These are phyloP conservation scores for Morphnarchus princeps DNA, from an alignment of 2,113 vertebrate species.

Conservation along the genomic window DNA sequence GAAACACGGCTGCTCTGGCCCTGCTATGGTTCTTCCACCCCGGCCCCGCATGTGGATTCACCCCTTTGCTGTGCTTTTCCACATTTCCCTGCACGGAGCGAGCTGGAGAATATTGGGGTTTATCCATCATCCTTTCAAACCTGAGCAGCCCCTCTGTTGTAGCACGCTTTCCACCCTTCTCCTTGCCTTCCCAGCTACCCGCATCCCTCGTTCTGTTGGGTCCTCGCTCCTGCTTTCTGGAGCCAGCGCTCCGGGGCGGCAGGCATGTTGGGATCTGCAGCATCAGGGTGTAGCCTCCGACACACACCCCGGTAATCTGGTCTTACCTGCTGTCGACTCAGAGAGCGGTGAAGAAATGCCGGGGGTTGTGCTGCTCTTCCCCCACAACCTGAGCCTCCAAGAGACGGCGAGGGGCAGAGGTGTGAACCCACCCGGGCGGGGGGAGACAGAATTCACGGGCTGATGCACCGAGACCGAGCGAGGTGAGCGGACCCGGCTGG, in stretches of 20 bases:
- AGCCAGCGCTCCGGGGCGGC: not conserved
- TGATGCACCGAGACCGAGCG: accelerated
- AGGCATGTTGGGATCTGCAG: slow-evolving; percentile 63
- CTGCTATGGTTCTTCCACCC: not conserved
- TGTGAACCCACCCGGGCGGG: not conserved
- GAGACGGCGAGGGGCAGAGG: not conserved
- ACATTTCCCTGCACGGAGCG: not conserved
- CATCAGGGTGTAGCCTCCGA: slow-evolving; percentile 39
- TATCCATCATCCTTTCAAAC: not conserved
- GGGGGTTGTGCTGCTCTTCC: not conserved
- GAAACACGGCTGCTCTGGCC: not conserved
- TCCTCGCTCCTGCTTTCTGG: not conserved
- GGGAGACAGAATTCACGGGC: accelerated
- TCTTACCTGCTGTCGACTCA: slow-evolving; percentile 60
- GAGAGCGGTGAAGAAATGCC: not conserved
- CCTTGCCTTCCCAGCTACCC: not conserved
- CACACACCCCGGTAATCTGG: slow-evolving; percentile 57
- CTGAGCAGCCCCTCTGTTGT: not conserved
- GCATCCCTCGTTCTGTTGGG: not conserved
- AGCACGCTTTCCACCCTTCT: not conserved
- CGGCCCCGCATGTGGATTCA: not conserved
- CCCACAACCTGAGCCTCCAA: not conserved
- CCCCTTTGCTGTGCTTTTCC: not conserved
- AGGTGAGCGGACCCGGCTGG: slow-evolving; percentile 30
- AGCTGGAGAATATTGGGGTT: not conserved